phyloP scores from a whole-genome alignment of 1,140 invertebrate species.

The Agrypnia vestita region DNA sequence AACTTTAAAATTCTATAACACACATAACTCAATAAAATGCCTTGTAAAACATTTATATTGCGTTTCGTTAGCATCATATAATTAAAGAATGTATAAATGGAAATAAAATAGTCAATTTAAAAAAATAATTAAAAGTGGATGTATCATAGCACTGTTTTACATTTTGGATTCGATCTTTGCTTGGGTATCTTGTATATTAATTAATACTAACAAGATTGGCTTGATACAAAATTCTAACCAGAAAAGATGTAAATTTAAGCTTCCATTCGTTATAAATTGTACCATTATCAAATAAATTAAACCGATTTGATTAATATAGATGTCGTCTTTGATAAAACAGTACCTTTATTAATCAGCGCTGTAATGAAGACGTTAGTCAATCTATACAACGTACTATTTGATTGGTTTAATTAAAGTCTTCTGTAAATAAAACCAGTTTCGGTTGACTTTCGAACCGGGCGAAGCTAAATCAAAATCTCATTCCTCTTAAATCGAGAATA shows the following conservation, averaged over 20 bases:
- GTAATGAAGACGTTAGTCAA: conserved; percentile 36
- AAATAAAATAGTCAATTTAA: too few relatives aligned
- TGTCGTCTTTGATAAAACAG: conserved; percentile 36
- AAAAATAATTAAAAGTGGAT: too few relatives aligned
- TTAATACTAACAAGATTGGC: too few relatives aligned
- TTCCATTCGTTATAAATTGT: neutral
- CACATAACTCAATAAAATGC: too few relatives aligned
- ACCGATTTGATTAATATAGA: conserved; percentile 31
- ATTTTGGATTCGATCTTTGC: too few relatives aligned
- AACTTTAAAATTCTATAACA: too few relatives aligned
- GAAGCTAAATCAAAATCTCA: conserved; percentile 27
- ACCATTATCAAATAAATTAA: conserved; percentile 22
- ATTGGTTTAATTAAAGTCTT: conserved; percentile 31
- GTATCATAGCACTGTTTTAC: too few relatives aligned
- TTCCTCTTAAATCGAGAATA: conserved; percentile 18
- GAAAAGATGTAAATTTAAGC: neutral
- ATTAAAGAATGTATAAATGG: too few relatives aligned
- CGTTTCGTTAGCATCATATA: too few relatives aligned
- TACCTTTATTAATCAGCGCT: conserved; percentile 2
- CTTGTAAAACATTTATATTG: too few relatives aligned
- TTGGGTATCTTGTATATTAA: too few relatives aligned
- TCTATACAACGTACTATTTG: conserved; percentile 19
- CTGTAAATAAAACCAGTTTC: conserved; percentile 41
- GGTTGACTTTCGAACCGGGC: neutral
- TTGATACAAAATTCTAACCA: too few relatives aligned